A percentile compares a stretch with the other conserved stretches of the same genome.
phyloP scores from a whole-genome alignment of 53 echinoderm and acorn worm genomes.

The Arbacia lixula region DNA sequence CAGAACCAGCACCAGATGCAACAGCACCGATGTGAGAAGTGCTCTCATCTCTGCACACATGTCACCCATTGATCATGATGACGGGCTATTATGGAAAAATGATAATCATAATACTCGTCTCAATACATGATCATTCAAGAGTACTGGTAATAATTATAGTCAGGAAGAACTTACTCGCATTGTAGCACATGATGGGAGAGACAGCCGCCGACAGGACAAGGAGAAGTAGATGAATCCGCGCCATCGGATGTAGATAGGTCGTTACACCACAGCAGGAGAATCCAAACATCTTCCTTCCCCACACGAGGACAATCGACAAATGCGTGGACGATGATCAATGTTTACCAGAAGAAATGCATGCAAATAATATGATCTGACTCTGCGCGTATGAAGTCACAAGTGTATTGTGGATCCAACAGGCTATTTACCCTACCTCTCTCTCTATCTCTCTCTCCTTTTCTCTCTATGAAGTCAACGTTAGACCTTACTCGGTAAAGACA shows the following conservation, averaged over 20 bases:
- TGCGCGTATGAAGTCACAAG: neutral
- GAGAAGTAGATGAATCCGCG: neutral
- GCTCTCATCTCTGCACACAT: neutral
- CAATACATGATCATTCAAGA: too few species aligned
- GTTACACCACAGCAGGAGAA: conserved; percentile 12
- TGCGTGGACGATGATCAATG: neutral
- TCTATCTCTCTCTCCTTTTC: too few species aligned
- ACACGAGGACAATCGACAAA: neutral
- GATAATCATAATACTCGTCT: neutral
- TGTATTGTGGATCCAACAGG: neutral
- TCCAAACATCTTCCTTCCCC: conserved; percentile 1
- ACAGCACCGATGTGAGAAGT: neutral
- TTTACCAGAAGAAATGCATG: conserved; percentile 14
- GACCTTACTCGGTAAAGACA: neutral
- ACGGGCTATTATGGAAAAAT: neutral
- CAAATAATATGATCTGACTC: conserved; percentile 30
- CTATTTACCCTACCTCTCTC: too few species aligned
- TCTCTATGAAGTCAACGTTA: conserved; percentile 15
- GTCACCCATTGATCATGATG: neutral
- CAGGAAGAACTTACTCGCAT: conserved; percentile 12
- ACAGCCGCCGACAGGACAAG: neutral
- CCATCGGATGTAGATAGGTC: neutral
- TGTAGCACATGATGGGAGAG: neutral
- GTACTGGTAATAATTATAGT: neutral
- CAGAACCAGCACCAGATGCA: too few species aligned